Percentiles rank a stretch among this genome's conserved stretches.
These are phyloP conservation scores for Esox masquinongy DNA, from an alignment of 2,797 vertebrate species.

Conservation along the genomic window DNA sequence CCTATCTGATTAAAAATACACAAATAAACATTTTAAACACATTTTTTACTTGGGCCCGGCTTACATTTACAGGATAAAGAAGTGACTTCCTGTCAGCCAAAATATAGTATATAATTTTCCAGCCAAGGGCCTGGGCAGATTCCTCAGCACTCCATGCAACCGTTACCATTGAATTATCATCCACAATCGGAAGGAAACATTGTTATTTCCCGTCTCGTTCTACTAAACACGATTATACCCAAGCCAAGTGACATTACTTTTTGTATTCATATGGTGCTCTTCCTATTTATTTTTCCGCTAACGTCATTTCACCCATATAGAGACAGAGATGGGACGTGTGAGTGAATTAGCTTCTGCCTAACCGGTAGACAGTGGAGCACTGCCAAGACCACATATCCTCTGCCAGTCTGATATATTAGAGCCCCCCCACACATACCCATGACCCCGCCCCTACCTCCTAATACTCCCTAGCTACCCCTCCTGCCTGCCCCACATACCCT, in stretches of 20 bases:
- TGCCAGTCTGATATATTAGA: conserved; percentile 15
- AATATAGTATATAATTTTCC: not conserved
- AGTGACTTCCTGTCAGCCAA: too few species aligned
- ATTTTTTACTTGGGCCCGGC: too few species aligned
- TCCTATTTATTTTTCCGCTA: not conserved
- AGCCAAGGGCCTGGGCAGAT: not conserved
- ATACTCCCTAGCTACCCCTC: too few species aligned
- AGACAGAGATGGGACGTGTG: conserved; percentile 9
- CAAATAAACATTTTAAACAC: too few species aligned
- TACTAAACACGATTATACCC: too few species aligned
- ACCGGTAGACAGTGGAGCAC: conserved; percentile 6
- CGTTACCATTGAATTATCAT: not conserved
- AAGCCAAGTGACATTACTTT: too few species aligned
- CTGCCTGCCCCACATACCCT: too few species aligned
- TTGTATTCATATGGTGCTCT: too few species aligned
- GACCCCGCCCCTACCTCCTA: too few species aligned
- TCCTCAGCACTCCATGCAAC: not conserved
- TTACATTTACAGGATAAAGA: too few species aligned
- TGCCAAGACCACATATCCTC: conserved; percentile 17
- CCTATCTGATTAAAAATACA: too few species aligned
- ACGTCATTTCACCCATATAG: not conserved
- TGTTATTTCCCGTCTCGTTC: not conserved
- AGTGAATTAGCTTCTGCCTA: conserved; percentile 11
- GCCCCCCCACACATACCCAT: too few species aligned
- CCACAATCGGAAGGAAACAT: not conserved